Evolutionary conservation across 1,140 invertebrate species (phyloP).

Genomic region (Drosophila murphyi): DNA sequence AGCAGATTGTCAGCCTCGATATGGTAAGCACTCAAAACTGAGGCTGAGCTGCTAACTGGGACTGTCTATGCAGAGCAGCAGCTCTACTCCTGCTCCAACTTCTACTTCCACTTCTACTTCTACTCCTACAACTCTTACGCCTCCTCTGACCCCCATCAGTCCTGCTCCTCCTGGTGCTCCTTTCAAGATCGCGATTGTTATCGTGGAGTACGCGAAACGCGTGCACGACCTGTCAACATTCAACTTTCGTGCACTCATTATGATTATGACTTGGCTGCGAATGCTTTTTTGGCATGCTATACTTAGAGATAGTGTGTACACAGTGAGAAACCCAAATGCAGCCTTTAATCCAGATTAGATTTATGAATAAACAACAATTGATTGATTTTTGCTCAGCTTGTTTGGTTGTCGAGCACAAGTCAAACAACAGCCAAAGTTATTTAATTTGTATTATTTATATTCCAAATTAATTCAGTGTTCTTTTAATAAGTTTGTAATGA

Average conservation of each 20-base stretch:
- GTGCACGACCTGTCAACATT: slow-evolving; percentile 78
- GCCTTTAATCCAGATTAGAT: no score
- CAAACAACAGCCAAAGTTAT: no score
- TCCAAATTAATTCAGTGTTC: no score
- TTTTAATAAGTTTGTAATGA: no score
- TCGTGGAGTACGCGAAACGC: slow-evolving; percentile 70
- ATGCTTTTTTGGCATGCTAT: background rate
- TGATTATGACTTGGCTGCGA: slow-evolving; percentile 71
- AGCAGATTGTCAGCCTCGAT: slow-evolving; percentile 65
- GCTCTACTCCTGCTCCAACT: background rate
- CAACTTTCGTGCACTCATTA: slow-evolving; percentile 77
- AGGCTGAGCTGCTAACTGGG: slow-evolving; percentile 31
- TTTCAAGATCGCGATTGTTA: slow-evolving; percentile 50
- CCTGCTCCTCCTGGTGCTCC: background rate
- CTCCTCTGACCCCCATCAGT: background rate
- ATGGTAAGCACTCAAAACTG: slow-evolving; percentile 81
- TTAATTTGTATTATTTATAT: no score
- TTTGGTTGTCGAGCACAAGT: no score
- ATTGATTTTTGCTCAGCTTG: no score
- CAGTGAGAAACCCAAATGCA: background rate
- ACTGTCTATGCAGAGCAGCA: slow-evolving; percentile 72
- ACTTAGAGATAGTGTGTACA: background rate
- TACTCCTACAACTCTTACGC: slow-evolving; percentile 12
- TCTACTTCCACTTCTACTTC: slow-evolving; percentile 3
- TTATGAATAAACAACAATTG: no score